phyloP scores from a whole-genome alignment of 2,888 invertebrate genomes.

The Euplexia lucipara region DNA sequence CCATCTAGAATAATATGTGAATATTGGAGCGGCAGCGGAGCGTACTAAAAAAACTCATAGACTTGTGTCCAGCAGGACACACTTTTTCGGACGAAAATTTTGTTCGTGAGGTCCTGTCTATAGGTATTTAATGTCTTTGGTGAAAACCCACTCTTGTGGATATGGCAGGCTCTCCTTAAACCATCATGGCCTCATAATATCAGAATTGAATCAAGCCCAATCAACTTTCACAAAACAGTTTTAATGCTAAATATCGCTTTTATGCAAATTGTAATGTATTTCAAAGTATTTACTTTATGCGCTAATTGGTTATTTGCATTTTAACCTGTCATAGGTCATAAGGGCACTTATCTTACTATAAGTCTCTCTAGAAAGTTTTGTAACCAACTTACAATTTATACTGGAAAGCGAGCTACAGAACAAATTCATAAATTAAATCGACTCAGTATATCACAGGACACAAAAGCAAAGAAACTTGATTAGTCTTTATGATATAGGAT shows the following conservation, averaged over 20 bases:
- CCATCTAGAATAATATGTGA: too few relatives aligned
- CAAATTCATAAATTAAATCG: neutral
- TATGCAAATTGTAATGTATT: constrained; percentile 28
- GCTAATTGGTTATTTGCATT: constrained; percentile 46
- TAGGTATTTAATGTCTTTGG: too few relatives aligned
- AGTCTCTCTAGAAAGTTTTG: constrained; percentile 31
- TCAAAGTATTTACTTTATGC: constrained; percentile 19
- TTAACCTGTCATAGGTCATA: constrained; percentile 27
- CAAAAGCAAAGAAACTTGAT: too few relatives aligned
- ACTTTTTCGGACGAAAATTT: too few relatives aligned
- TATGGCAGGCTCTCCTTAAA: neutral
- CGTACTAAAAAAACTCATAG: too few relatives aligned
- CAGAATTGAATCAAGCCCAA: neutral
- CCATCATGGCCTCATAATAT: neutral
- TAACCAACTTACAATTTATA: constrained; percentile 19
- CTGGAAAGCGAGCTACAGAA: constrained; percentile 13
- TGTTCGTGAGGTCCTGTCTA: too few relatives aligned
- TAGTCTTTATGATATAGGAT: too few relatives aligned
- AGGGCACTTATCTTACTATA: constrained; percentile 22
- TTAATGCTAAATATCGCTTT: constrained; percentile 34
- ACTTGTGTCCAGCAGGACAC: too few relatives aligned
- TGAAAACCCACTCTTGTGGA: too few relatives aligned
- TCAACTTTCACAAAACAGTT: constrained; percentile 41
- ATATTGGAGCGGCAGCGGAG: too few relatives aligned
- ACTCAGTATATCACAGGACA: neutral